These are phyloP conservation scores for Geococcyx californianus DNA, from an alignment of 2,113 vertebrate species.

Conservation along the genomic window DNA sequence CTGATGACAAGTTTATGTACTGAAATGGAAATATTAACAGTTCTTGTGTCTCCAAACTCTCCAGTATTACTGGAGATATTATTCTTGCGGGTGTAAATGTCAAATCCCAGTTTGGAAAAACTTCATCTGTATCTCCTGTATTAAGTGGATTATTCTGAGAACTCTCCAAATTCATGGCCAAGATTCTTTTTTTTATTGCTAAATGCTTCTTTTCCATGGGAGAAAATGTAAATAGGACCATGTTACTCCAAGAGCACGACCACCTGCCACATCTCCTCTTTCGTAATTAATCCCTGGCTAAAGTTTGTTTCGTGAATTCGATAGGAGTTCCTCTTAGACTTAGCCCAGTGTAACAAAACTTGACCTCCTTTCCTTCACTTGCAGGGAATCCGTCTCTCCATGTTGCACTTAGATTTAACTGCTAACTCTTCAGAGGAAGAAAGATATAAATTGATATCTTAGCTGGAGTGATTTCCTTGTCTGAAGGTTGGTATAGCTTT, in stretches of 20 bases:
- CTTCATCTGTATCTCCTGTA: neutral
- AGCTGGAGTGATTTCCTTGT: neutral
- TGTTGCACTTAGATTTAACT: neutral
- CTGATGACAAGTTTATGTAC: slow-evolving; percentile 22
- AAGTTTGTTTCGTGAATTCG: neutral
- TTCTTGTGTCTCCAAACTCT: neutral
- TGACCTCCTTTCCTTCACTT: neutral
- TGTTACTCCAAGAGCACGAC: neutral
- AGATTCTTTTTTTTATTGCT: neutral
- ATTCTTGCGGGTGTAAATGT: slow-evolving; percentile 35
- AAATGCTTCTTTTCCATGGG: neutral
- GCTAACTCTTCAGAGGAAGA: neutral
- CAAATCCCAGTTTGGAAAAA: slow-evolving; percentile 8
- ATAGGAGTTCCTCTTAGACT: neutral
- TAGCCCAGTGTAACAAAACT: neutral
- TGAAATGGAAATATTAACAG: slow-evolving; percentile 27
- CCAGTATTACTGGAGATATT: neutral
- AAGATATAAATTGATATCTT: neutral
- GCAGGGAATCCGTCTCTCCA: neutral
- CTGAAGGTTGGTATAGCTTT: neutral
- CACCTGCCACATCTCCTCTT: slow-evolving; percentile 29
- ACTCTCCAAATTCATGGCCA: neutral
- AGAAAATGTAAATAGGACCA: neutral
- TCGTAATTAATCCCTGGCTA: neutral
- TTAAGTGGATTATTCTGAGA: slow-evolving; percentile 13